Evolutionary conservation across 2,888 invertebrate species (phyloP).

Genomic region (Drosophila niveifrons): DNA sequence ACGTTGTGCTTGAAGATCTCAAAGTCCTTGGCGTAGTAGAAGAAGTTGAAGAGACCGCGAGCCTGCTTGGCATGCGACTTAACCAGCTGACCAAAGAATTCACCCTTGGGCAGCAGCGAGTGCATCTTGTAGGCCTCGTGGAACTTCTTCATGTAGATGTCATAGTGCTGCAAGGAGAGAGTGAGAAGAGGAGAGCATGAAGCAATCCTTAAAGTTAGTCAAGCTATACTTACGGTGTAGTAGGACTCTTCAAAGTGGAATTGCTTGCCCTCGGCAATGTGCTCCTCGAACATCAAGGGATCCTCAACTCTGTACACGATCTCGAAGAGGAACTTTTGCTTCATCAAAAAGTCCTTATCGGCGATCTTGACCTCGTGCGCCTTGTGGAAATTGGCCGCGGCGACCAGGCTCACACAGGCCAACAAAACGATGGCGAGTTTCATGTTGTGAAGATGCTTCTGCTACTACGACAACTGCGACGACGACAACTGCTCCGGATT

Average conservation of each 20-base stretch:
- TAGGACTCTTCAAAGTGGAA: slow-evolving; percentile 84
- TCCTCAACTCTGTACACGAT: slow-evolving; percentile 59
- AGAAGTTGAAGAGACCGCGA: slow-evolving; percentile 87
- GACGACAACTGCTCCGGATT: slow-evolving; percentile 66
- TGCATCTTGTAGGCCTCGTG: slow-evolving; percentile 70
- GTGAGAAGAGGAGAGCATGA: background rate
- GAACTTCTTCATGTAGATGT: slow-evolving; percentile 72
- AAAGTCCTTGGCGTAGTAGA: slow-evolving; percentile 90
- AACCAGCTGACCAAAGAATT: slow-evolving; percentile 86
- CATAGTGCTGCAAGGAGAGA: slow-evolving; percentile 52
- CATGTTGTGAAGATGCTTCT: slow-evolving; percentile 62
- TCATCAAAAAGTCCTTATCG: slow-evolving; percentile 70
- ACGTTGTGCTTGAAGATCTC: slow-evolving; percentile 90
- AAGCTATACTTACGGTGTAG: slow-evolving; percentile 54
- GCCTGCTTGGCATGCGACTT: slow-evolving; percentile 87
- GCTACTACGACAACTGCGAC: slow-evolving; percentile 31
- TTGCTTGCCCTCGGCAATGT: slow-evolving; percentile 84
- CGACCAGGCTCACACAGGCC: slow-evolving; percentile 77
- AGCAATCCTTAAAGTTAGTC: background rate
- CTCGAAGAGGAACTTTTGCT: slow-evolving; percentile 79
- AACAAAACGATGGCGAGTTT: slow-evolving; percentile 78
- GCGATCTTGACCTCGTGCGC: slow-evolving; percentile 67
- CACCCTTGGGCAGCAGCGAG: slow-evolving; percentile 87
- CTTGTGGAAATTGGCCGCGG: slow-evolving; percentile 60
- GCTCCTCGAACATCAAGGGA: slow-evolving; percentile 76